These are phyloP conservation scores for Leuctra nigra DNA, from an alignment of 2,888 invertebrate species.

Conservation along the genomic window DNA sequence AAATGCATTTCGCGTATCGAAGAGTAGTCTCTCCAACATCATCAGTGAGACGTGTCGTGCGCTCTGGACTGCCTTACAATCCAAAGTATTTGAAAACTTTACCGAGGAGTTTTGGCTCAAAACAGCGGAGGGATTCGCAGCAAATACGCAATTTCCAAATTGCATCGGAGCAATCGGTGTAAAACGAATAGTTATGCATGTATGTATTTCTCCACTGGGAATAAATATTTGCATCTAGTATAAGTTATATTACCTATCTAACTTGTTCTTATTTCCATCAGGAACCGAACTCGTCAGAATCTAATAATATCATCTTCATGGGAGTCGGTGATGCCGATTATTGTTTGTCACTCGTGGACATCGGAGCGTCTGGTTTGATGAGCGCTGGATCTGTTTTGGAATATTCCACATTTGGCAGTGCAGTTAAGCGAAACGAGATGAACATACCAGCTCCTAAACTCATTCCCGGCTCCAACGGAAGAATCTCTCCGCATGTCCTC, in stretches of 20 bases:
- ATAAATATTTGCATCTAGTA: not conserved
- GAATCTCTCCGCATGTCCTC: not conserved
- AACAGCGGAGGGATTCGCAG: not conserved
- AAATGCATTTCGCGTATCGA: not conserved
- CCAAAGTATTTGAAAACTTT: not conserved
- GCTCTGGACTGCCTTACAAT: not conserved
- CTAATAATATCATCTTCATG: slow-evolving; percentile 26
- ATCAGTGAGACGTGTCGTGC: not conserved
- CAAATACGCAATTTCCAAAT: too few relatives aligned
- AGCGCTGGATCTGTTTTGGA: slow-evolving; percentile 21
- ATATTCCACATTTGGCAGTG: slow-evolving; percentile 3
- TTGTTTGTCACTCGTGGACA: slow-evolving; percentile 24
- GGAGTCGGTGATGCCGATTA: slow-evolving; percentile 30
- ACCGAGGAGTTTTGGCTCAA: not conserved
- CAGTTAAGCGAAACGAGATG: not conserved
- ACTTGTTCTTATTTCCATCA: not conserved
- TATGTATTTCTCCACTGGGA: not conserved
- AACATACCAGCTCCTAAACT: slow-evolving; percentile 3
- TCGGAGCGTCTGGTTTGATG: slow-evolving; percentile 2
- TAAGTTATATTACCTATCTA: not conserved
- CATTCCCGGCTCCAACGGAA: slow-evolving; percentile 4
- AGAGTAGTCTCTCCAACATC: not conserved
- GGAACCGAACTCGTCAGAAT: not conserved
- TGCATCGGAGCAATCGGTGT: too few relatives aligned
- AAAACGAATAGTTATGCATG: too few relatives aligned